A percentile compares a stretch with the other conserved stretches of the same genome.
Evolutionary conservation across 2,888 invertebrate genomes (phyloP).

Genomic region (Agonopterix heracliana): DNA sequence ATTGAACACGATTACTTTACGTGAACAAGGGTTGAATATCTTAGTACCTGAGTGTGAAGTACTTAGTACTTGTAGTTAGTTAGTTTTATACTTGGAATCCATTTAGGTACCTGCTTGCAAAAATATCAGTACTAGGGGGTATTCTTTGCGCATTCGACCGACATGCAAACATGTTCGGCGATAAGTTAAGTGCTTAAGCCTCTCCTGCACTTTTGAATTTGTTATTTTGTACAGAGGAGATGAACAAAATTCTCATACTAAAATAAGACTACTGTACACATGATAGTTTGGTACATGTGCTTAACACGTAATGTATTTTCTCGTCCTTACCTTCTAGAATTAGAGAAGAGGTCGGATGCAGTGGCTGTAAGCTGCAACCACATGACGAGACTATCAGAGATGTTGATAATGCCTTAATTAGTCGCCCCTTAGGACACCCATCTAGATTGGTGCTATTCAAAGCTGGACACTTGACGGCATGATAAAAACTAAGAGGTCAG

Average conservation of each 20-base stretch:
- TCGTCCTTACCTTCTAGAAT: too few relatives aligned
- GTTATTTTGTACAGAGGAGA: neutral
- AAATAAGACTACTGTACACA: too few relatives aligned
- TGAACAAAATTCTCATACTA: too few relatives aligned
- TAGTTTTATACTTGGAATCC: neutral
- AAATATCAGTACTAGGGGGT: neutral
- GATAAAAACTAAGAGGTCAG: neutral
- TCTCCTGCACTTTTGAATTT: neutral
- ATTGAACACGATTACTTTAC: slow-evolving; percentile 59
- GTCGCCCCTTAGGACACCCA: too few relatives aligned
- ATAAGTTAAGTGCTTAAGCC: neutral
- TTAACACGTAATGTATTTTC: too few relatives aligned
- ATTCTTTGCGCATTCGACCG: neutral
- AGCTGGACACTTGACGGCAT: neutral
- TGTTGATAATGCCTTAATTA: too few relatives aligned
- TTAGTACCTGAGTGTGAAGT: slow-evolving; percentile 22
- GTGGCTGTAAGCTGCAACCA: too few relatives aligned
- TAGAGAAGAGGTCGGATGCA: too few relatives aligned
- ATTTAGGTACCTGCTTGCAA: neutral
- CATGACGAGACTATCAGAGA: too few relatives aligned
- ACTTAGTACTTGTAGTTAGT: slow-evolving; percentile 6
- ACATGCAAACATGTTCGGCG: neutral
- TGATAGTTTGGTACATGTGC: too few relatives aligned
- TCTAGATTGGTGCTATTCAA: too few relatives aligned
- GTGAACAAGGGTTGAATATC: slow-evolving; percentile 28